Base-by-base conservation (phyloP, 2,113 vertebrate genomes). In the Dipodomys ordii region DNA sequence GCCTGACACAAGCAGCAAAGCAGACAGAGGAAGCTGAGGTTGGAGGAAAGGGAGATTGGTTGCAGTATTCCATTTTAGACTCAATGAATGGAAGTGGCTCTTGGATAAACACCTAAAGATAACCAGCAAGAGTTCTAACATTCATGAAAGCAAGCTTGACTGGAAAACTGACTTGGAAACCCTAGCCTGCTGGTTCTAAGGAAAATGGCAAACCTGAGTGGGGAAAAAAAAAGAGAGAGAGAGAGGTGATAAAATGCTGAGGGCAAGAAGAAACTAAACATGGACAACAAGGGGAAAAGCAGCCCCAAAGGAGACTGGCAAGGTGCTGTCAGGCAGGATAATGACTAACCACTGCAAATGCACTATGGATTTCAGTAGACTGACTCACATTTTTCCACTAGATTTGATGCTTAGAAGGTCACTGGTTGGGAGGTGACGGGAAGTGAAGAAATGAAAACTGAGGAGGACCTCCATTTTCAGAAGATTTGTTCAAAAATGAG, bases 321-420 rank as follows among this genome's bases (percentile, higher is more conserved):
- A 62, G 68, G 44, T 4, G 32, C 0, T 8, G 7, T 12, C 69
- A 23, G 76, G 22, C 35, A 44, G 67, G 79, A 10, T 5, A 28
- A 44, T 39, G 44, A 30, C 9, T 23, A 32, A 35, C 25, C 2
- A 2, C 0, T 1, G 25, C 23, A 12, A 6, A 32, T 0, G 20
- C 9, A 6, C 32, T 15, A 22, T 49, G 39, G 7, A 78, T 27
- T 27, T 49, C 67, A 28, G 20, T 7, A 15, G 18, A 39, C 7
- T 4, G 13, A 69, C n/a, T 69, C 71, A 7, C 0, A 0, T 13
- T 64, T 83, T 71, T 22, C 84, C 6, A 1, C 12, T 16, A 6
- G 25, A 60, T 88, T 60, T 80, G 72, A 80, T 28, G 18, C n/a
- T 74, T 4, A 68, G 35, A 39, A 69, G 7, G 64, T 83, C 20